Conservation (phyloP, 2,888 invertebrate genomes). For the Nomada hirtipes region DNA sequence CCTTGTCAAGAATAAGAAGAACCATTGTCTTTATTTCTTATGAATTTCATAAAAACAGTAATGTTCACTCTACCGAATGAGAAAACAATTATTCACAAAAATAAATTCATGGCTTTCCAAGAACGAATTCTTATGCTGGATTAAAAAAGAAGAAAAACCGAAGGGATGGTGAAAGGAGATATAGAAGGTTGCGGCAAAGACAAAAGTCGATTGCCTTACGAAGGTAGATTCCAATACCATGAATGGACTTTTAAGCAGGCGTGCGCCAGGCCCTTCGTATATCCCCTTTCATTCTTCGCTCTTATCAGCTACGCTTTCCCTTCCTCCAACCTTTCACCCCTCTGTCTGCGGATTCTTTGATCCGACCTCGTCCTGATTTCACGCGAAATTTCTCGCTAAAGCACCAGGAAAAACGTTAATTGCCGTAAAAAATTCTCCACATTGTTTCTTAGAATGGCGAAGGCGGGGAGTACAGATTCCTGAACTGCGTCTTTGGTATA, state of each 20-base stretch:
- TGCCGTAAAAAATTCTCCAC: not conserved
- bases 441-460: not conserved
- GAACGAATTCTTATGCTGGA: constrained; percentile 3
- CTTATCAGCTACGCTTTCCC: constrained; percentile 59
- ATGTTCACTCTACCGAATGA: too few relatives aligned
- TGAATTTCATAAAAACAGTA: too few relatives aligned
- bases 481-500: not conserved
- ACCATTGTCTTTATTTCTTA: too few relatives aligned
- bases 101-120: constrained; percentile 9
- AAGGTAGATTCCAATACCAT: constrained; percentile 79
- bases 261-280: constrained; percentile 76
- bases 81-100: constrained; percentile 4
- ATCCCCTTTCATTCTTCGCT: constrained; percentile 33
- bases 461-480: not conserved
- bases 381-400: not conserved
- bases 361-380: constrained; percentile 42
- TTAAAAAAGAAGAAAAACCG: constrained; percentile 12
- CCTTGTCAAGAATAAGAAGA: too few relatives aligned
- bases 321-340: constrained; percentile 17
- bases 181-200: constrained; percentile 53
- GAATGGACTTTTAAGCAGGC: constrained; percentile 84
- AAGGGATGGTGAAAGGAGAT: constrained; percentile 32
- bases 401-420: constrained; percentile 15
- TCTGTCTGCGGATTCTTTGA: constrained; percentile 21
- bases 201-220: constrained; percentile 70